Evolutionary conservation across 2,888 invertebrate genomes (phyloP), one percentile per base, ranked within the genome.

Genomic region (Kuschelorhynchus macadamiae): DNA sequence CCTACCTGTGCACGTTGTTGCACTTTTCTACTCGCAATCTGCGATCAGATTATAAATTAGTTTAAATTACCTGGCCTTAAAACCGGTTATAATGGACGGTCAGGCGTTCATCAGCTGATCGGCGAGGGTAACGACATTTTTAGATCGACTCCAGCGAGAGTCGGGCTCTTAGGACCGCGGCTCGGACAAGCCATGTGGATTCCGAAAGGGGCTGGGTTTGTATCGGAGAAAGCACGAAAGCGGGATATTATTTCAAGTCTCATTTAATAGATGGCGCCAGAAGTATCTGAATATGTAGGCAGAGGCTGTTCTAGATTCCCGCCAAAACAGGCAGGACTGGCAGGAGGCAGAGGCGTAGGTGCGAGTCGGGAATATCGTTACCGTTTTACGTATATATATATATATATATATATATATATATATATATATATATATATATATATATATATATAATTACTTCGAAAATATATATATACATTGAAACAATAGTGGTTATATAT

Each of bases 1-100:
- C 83, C 84, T 83, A 83, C 83, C 82, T 82, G 82, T 73, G 67
- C 69, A 72, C 68, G 72, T 62, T 72, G 67, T 52, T 68, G 72
- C 73, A 74, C 72, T 73, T 76, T 71, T 69, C 47, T 65, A 72
- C 70, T 67, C 30, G 16, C 32, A 53, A 32, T 42, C 44, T 16
- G 11, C 50, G 49, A 50, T 21, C 14, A 47, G 42, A 50, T 47
- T 50, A 60, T 25, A 21, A 36, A 21, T 52, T 33, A 16, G n/a
- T 52, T 52, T 30, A n/a, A 32, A 50, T 50, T 42, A 50, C 8
- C 41, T 39, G 60, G 25, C 20, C 16, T 17, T 50, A 32, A 46
- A 33, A 59, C 47, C 63, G 63, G 36, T 33, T 25, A 30, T 44
- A 56, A 64, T 53, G 62, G 52, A 42, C 64, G 56, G 21, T 20